Percentiles rank a stretch among this genome's conserved stretches.
Conservation (phyloP, 2,113 vertebrate species). For the Saccopteryx leptura region DNA sequence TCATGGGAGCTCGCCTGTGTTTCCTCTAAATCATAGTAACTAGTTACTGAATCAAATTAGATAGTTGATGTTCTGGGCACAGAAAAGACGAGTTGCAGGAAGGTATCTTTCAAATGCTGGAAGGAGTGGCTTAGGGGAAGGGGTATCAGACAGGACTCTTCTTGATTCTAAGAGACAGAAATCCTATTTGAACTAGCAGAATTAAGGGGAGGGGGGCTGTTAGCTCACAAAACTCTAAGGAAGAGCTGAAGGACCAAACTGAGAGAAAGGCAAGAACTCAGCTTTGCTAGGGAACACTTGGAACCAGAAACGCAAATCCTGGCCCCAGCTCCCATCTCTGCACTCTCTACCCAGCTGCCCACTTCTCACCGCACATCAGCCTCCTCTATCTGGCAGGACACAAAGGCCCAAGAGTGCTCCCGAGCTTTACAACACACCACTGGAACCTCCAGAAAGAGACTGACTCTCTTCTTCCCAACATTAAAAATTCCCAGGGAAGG, state of each 20-base stretch:
- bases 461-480: background rate
- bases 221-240: background rate
- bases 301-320: background rate
- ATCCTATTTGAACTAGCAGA: background rate
- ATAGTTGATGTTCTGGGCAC: background rate
- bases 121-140: background rate
- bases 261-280: background rate
- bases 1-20: background rate
- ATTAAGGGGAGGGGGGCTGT: background rate
- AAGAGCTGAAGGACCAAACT: background rate
- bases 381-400: background rate
- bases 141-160: background rate
- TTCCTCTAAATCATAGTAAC: background rate
- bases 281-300: background rate
- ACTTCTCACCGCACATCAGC: background rate
- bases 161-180: background rate
- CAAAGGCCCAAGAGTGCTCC: background rate
- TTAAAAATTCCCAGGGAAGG: background rate
- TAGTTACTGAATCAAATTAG: slow-evolving; percentile 20
- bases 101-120: background rate
- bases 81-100: slow-evolving; percentile 36
- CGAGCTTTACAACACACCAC: background rate
- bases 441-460: background rate
- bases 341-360: background rate
- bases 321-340: background rate